Conservation (phyloP, 2,113 vertebrate species). For the Callospermophilus lateralis region DNA sequence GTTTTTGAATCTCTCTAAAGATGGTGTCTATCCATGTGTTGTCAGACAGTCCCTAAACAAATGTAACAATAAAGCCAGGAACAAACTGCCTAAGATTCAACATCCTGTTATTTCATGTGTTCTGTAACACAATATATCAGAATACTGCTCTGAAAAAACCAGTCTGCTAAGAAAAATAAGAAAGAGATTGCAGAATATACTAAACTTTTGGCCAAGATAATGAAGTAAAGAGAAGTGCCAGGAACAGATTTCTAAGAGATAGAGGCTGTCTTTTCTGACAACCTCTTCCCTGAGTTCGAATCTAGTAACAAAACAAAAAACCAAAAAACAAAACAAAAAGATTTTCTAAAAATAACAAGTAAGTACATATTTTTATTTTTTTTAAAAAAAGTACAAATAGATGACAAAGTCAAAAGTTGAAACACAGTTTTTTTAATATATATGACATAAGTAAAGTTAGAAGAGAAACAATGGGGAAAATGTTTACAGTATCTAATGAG, state of each 20-base stretch:
- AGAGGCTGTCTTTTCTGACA: neutral
- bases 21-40: neutral
- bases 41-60: neutral
- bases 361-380: neutral
- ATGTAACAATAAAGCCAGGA: neutral
- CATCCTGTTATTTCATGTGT: conserved; percentile 91
- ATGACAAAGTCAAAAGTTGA: neutral
- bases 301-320: neutral
- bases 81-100: neutral
- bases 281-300: neutral
- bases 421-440: neutral
- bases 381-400: neutral
- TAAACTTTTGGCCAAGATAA: conserved; percentile 92
- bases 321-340: neutral
- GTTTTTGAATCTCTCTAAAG: conserved; percentile 15
- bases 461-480: neutral
- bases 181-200: conserved; percentile 93
- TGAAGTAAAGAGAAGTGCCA: neutral
- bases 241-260: neutral
- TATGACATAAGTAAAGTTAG: conserved; percentile 2
- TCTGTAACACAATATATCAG: conserved; percentile 92
- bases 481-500: neutral
- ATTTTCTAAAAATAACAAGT: conserved; percentile 30
- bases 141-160: conserved; percentile 93
- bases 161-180: conserved; percentile 94